A percentile compares a stretch with the other conserved stretches of the same genome.
phyloP scores from a whole-genome alignment of 64 coral and sea anemone species.

The Catalaphyllia jardinei region DNA sequence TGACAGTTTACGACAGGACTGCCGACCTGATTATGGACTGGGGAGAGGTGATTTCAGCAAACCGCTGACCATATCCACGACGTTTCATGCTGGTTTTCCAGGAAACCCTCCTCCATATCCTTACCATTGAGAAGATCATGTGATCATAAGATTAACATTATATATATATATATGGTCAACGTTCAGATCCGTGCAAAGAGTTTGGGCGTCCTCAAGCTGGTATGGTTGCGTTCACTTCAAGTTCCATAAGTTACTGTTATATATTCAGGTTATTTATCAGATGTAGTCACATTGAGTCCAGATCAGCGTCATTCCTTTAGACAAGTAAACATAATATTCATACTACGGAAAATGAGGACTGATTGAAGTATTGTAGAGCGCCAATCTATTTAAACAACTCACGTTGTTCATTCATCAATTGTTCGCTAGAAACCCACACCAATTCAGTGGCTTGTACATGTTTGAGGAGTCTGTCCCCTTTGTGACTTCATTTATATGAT shows the following conservation, averaged over 20 bases:
- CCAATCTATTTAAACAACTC: background rate
- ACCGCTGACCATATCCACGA: slow-evolving; percentile 68
- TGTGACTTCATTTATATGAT: too few species aligned
- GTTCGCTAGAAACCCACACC: too few species aligned
- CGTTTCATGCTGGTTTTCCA: slow-evolving; percentile 49
- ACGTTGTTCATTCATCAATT: background rate
- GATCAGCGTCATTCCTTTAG: too few species aligned
- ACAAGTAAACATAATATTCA: too few species aligned
- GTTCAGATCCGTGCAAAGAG: background rate
- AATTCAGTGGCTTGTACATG: too few species aligned
- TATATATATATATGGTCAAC: background rate
- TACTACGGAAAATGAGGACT: too few species aligned
- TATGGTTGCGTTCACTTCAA: too few species aligned
- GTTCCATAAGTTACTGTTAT: too few species aligned
- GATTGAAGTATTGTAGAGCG: too few species aligned
- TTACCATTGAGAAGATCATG: slow-evolving; percentile 31
- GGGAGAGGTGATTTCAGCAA: slow-evolving; percentile 54
- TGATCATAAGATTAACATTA: background rate
- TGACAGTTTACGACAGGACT: slow-evolving; percentile 35
- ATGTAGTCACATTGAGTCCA: too few species aligned
- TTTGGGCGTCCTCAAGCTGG: background rate
- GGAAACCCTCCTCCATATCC: slow-evolving; percentile 41
- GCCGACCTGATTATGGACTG: slow-evolving; percentile 40
- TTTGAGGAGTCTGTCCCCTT: too few species aligned
- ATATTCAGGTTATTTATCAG: too few species aligned